Conservation (phyloP, 2,113 vertebrate genomes). For the Cyanoliseus patagonus region DNA sequence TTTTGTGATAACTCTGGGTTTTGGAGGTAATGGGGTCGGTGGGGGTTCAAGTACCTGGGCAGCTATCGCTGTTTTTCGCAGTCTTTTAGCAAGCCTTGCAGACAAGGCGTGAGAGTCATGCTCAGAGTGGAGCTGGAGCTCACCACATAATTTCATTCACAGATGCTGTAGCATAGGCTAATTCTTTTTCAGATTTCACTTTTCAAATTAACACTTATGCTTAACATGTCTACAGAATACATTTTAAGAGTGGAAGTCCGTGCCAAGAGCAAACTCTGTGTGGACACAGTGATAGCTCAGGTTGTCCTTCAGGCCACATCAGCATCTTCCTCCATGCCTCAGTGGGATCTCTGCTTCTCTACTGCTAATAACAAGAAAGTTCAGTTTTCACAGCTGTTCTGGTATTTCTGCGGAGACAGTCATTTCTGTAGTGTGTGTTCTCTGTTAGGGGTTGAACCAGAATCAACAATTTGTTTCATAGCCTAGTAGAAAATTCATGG, state of each 20-base stretch:
- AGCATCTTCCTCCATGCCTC: background rate
- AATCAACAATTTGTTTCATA: background rate
- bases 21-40: background rate
- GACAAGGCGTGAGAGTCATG: background rate
- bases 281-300: background rate
- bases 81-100: background rate
- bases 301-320: background rate
- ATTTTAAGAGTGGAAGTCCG: background rate
- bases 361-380: background rate
- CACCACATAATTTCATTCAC: background rate
- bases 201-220: background rate
- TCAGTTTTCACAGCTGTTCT: background rate
- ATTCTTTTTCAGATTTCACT: background rate
- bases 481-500: background rate
- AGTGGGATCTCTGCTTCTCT: background rate
- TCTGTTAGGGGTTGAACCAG: background rate
- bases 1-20: background rate
- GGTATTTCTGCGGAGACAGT: background rate
- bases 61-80: background rate
- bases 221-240: background rate
- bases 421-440: background rate
- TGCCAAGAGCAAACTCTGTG: background rate
- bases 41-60: background rate
- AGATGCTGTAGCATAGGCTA: background rate
- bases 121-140: background rate